These are phyloP conservation scores for Dione vanillae DNA, from an alignment of 2,888 invertebrate genomes.

Conservation along the genomic window DNA sequence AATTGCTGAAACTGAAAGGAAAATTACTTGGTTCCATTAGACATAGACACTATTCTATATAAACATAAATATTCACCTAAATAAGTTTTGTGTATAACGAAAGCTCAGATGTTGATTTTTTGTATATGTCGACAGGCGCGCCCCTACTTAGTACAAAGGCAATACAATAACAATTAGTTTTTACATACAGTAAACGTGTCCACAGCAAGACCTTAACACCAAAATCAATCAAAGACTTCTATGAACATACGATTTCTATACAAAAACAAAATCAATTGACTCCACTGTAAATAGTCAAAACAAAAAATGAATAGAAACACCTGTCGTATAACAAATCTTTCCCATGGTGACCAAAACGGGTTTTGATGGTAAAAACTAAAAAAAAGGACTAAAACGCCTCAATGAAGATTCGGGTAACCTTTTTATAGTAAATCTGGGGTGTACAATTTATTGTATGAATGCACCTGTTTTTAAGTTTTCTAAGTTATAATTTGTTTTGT, in stretches of 20 bases:
- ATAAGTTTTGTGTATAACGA: too few species aligned
- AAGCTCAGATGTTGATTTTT: too few species aligned
- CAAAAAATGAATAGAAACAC: conserved; percentile 57
- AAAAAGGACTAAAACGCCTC: conserved; percentile 59
- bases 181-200: background rate
- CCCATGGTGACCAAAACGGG: conserved; percentile 70
- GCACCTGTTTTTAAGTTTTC: conserved; percentile 17
- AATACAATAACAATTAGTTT: too few species aligned
- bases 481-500: background rate
- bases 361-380: conserved; percentile 60
- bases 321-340: conserved; percentile 71
- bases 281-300: conserved; percentile 29
- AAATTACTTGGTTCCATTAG: too few species aligned
- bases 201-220: background rate
- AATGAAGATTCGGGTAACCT: conserved; percentile 32
- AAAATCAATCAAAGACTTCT: conserved; percentile 11
- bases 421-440: conserved; percentile 25
- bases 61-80: too few species aligned
- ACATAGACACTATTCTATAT: too few species aligned
- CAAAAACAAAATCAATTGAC: conserved; percentile 40
- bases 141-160: too few species aligned
- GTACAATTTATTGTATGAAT: conserved; percentile 19
- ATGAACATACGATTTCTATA: conserved; percentile 21
- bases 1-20: too few species aligned
- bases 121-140: too few species aligned